Base-by-base conservation (phyloP, 2,888 invertebrate genomes). In the Tetropium fuscum region DNA sequence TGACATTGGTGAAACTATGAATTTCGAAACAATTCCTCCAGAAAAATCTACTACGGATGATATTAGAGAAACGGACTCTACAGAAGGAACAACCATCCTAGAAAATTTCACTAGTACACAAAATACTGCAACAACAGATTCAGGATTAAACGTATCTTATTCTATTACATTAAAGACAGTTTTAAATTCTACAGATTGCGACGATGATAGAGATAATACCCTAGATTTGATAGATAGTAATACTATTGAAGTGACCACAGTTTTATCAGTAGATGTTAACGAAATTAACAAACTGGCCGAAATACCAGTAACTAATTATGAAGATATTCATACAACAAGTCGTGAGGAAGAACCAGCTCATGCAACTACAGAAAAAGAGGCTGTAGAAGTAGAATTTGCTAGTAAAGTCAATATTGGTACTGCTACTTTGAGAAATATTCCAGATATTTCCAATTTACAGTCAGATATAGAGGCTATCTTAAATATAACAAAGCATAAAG, bases 401-500 rank as follows among this genome's bases (percentile, higher is more conserved):
- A 69, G 68, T 13, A 74, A 66, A 58, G 63, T 71, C 3, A 87
- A 86, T 57, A 82, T 83, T 4, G 80, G 83, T 32, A 78, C 83
- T 30, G 80, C 78, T 53, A 82, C 83, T 4, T 70, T 78, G 49
- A 74, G 72, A 49, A 81, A 76, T 11, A 78, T 78, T 60, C 79
- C 71, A 25, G 70, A 71, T 53, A 81, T 77, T 62, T 82, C 51
- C 25, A 38, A 34, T 36, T 5, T 54, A 10, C 38, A 19, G 51
- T 79, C 70, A 70, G 84, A 78, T 62, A 81, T 78, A 54, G 84
- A 76, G 82, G 86, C 80, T 68, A 81, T 82, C 45, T 69, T 84
- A 53, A 85, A 86, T 69, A 83, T 82, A 43, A 83, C 83, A 22
- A 85, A 82, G 60, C 85, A 83, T 13, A 87, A 85, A 70, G n/a